Base-by-base conservation (phyloP, 2,113 vertebrate genomes). In the Hystrix brachyura region DNA sequence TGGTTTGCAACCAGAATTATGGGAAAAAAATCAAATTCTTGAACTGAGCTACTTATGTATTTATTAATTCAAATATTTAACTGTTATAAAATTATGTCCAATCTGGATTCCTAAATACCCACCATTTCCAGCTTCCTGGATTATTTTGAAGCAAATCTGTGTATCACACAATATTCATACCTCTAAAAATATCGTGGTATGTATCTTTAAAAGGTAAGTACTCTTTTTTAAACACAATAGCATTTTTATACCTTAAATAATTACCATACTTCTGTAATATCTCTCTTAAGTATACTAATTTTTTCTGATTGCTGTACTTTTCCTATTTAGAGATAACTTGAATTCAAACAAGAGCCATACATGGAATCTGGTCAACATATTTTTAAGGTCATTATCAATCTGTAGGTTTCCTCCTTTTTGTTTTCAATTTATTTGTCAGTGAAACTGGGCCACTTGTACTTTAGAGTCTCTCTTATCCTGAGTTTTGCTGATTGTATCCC, bases 391-490 rank as follows among this genome's bases (percentile, higher is more conserved):
- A 7, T 19, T 84, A 86, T 86, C 53, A 81, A 25, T 84, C 43
- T 84, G 25, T 55, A 62, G 4, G 8, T 67, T 90, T 91, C 48
- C 43, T 65, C 53, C 65, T 80, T 83, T 83, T 91, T 74, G 59
- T 92, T 89, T 86, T 43, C 25, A 76, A n/a, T 25, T 38, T 93
- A 91, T 83, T 83, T 76, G n/a, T 57, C 62, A 59, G 80, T 89
- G 72, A 89, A 94, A 81, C 25, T 18, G 9, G 2, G 3, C 53
- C 55, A 38, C 34, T 84, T 88, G 43, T 72, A 51, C 25, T 86
- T 91, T 69, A 48, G 15, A 72, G 32, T 84, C 59, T 91, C 32
- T 79, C 53, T 92, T 32, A 67, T 76, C 67, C 57, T 86, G 15
- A 15, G 46, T 53, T 57, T 80, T 46, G 10, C 21, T 71, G 67